phyloP scores from a whole-genome alignment of 2,113 vertebrate species.

The Rhineura floridana region DNA sequence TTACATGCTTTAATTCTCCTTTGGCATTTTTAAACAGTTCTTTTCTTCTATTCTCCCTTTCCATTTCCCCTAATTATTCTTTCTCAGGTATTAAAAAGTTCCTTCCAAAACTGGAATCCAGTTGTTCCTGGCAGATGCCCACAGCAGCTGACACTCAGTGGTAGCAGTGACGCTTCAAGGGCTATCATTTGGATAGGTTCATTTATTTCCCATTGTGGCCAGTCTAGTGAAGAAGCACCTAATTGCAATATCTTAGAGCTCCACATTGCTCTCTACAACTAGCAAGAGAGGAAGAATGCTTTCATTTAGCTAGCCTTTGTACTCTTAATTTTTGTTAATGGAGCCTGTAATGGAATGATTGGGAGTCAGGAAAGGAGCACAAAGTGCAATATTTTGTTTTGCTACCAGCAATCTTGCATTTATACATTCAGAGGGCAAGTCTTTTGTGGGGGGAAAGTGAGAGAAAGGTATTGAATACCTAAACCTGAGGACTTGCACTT shows the following conservation, averaged over 20 bases:
- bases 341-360: conserved; percentile 27
- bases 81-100: neutral
- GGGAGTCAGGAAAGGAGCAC: conserved; percentile 24
- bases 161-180: neutral
- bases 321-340: conserved; percentile 53
- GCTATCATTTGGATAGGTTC: conserved; percentile 18
- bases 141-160: neutral
- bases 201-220: conserved; percentile 39
- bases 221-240: conserved; percentile 1
- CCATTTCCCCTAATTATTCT: neutral
- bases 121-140: neutral
- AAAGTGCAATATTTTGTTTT: conserved; percentile 45
- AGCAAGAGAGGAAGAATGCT: conserved; percentile 16
- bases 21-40: neutral
- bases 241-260: conserved; percentile 31
- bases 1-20: neutral
- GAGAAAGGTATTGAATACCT: conserved; percentile 21
- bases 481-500: neutral
- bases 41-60: neutral
- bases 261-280: neutral
- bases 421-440: neutral
- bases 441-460: neutral
- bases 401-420: neutral
- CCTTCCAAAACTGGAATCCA: conserved; percentile 15
- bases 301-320: conserved; percentile 45